Conservation (phyloP, 92 coral and sea anemone species). For the Parazoanthus swiftii region DNA sequence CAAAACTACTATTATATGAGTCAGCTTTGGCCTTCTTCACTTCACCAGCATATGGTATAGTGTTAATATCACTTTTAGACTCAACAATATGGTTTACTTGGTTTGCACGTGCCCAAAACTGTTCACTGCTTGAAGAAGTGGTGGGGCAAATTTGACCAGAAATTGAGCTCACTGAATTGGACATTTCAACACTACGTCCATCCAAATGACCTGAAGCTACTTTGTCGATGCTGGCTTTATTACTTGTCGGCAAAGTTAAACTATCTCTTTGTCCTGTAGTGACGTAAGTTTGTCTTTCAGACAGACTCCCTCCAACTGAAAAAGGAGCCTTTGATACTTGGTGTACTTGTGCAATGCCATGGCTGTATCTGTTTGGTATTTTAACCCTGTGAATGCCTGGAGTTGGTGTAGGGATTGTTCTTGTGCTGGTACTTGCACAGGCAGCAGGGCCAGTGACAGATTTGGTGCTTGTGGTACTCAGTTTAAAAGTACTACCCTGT, state of each 20-base stretch:
- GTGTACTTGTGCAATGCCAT: neutral
- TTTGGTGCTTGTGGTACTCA: neutral
- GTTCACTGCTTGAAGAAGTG: neutral
- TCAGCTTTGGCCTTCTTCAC: neutral
- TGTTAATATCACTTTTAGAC: neutral
- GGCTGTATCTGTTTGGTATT: constrained; percentile 23
- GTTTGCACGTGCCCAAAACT: neutral
- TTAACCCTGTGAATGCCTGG: constrained; percentile 41
- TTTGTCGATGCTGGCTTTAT: neutral
- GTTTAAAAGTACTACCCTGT: neutral
- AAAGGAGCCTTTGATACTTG: neutral
- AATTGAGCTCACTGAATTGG: neutral
- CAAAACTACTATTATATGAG: neutral
- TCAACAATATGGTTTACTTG: neutral
- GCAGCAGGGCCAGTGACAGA: neutral
- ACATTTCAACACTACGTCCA: neutral
- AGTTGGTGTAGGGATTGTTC: constrained; percentile 14
- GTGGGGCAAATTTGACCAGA: neutral
- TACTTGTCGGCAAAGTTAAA: neutral
- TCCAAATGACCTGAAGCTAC: neutral
- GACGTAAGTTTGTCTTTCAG: neutral
- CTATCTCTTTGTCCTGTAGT: neutral
- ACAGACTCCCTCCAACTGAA: constrained; percentile 11
- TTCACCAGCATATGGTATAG: neutral
- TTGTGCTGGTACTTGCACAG: neutral